Evolutionary conservation across 2,797 vertebrate genomes (phyloP).

Genomic region (Acropternis orthonyx): DNA sequence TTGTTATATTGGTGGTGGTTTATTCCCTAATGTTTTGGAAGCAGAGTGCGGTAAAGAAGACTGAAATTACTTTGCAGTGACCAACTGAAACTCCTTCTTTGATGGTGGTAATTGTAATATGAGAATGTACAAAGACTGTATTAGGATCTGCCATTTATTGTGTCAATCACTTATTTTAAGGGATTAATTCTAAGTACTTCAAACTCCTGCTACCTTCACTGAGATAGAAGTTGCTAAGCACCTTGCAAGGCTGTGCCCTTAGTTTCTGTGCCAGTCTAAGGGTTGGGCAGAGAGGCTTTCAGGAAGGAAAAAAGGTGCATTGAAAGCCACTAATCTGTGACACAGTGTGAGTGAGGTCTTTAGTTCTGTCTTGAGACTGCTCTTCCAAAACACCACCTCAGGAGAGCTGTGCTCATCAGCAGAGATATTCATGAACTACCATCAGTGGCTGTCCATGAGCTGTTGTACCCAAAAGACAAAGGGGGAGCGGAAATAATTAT

Average conservation of each 20-base stretch:
- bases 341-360: not conserved
- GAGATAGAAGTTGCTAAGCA: not conserved
- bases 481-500: conserved; percentile 25
- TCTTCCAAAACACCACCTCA: conserved; percentile 54
- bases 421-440: conserved; percentile 63
- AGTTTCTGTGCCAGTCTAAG: not conserved
- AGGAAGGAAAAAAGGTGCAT: conserved; percentile 21
- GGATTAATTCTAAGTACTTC: not conserved
- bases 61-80: not conserved
- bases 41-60: not conserved
- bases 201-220: not conserved
- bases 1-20: not conserved
- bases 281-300: not conserved
- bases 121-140: not conserved
- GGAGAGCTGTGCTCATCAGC: conserved; percentile 42
- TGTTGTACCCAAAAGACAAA: conserved; percentile 59
- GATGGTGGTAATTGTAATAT: not conserved
- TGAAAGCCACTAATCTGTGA: conserved; percentile 26
- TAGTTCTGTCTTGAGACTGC: conserved; percentile 28
- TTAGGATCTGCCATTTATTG: not conserved
- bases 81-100: not conserved
- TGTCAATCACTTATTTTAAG: conserved; percentile 21
- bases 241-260: not conserved
- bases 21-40: not conserved
- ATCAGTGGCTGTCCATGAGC: conserved; percentile 41